Base-by-base conservation (phyloP, 2,113 vertebrate species). In the Chaetodon trifascialis region DNA sequence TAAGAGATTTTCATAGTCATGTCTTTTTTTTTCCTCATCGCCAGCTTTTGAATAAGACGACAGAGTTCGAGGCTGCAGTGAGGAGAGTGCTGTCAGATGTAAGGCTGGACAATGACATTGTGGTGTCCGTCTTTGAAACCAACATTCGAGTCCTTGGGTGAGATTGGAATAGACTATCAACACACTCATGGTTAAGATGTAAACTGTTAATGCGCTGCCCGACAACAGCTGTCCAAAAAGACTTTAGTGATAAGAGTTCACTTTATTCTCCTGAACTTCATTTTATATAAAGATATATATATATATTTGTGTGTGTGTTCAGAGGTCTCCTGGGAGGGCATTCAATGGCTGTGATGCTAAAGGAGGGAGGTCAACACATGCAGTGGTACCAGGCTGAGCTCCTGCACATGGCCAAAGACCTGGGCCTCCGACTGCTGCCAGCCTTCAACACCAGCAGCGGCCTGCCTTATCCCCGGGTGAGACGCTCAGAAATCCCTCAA, bases 361-460 rank as follows among this genome's bases (percentile, higher is more conserved):
- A 97, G 87, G 98, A 97, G 21, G 95, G 96, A 86, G 97, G 97
- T 4, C 96, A 97, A 64, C 79, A 92, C 73, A 99, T 99, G 98
- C 96, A 96, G 86, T 99, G 98, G 98, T 99, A 99, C 90, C 96
- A 95, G 49, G 96, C 97, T 51, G 97, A 99, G 82, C 97, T 99
- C 80, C 95, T 99, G 59, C 95, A 97, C 49, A 99, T 99, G 98
- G 98, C 98, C 68, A 98, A 97, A 94, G 97, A 99, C 0, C 86
- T 99, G 76, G 98, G 98, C 70, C 95, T 97, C 85, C 96, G 97
- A 79, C 96, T 99, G 79, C 85, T 99, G 73, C 98, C 98, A 34
- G 98, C 98, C 71, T 99, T 99, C 91, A 99, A 99, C 91, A 99
- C 98, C 90, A 99, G 97, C 92, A 99, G 98, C 81, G 98, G 98